Base-by-base conservation (phyloP, 2,113 vertebrate genomes). In the Irena cyanogastra region DNA sequence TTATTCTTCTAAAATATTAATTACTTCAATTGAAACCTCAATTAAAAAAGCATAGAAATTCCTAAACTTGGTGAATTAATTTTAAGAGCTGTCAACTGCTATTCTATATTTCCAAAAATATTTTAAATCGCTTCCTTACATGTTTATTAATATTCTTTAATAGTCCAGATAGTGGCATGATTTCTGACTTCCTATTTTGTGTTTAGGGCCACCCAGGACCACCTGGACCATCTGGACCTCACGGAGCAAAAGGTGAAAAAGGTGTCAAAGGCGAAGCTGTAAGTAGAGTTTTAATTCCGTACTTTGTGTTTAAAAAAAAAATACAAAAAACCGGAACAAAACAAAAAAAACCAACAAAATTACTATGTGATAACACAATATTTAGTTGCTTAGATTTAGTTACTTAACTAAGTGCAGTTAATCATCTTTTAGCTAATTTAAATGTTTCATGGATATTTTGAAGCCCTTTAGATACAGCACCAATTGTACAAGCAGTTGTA, bases 241-340 rank as follows among this genome's bases (percentile, higher is more conserved):
- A 79, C 31, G 99, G 99, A 79, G 53, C 59, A 44, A 98, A 98
- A 93, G 99, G 98, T 2, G 98, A 98, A 10, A 72, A 45, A 45
- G 97, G 98, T 31, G 87, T 97, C 44, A 98, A 98, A 75, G 99
- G 99, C 71, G 97, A 98, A 88, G 83, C 96, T 93, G 99, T 99
- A 95, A 97, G 92, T 97, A 24, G 26, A n/a, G 39, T 49, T 88
- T 83, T 42, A 66, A 28, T 86, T 72, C 33, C 72, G 23, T 79
- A 37, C 14, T 64, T 88, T 42, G 9, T 78, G 11, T 76, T 75
- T 30, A 61, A 26, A 52, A 50, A 52, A 24, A 5, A 2, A 28
- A 41, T 57, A 76, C 39, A 47, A 30, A 41, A 63, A 76, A 35
- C 52, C n/a, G n/a, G 16, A 59, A 14, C 3, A 27, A 68, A 16